Percentiles rank a stretch among this genome's conserved stretches.
Evolutionary conservation across 2,113 vertebrate genomes (phyloP).

Genomic region (Merops nubicus): DNA sequence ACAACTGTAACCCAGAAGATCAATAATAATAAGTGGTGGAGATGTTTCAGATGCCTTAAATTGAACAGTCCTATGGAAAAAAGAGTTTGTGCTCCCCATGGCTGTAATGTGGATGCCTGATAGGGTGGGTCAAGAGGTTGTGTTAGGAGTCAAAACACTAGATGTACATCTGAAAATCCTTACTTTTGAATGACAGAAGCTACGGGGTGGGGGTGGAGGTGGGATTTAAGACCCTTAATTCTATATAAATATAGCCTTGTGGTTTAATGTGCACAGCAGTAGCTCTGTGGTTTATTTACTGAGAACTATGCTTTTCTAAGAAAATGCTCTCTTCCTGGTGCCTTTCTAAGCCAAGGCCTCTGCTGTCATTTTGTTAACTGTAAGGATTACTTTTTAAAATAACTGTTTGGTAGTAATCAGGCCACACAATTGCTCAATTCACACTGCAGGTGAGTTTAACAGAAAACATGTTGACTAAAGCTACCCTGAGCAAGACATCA

Average conservation of each 20-base stretch:
- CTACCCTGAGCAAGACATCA: constrained; percentile 53
- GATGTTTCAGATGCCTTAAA: constrained; percentile 11
- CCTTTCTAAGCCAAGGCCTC: constrained; percentile 69
- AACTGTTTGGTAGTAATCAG: constrained; percentile 51
- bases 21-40: constrained; percentile 23
- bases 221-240: constrained; percentile 51
- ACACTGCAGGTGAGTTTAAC: constrained; percentile 54
- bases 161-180: neutral
- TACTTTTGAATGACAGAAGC: constrained; percentile 10
- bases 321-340: constrained; percentile 79
- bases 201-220: neutral
- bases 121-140: neutral
- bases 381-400: constrained; percentile 65
- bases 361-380: constrained; percentile 54
- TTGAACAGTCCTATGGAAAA: constrained; percentile 9
- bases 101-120: neutral
- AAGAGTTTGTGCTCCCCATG: neutral
- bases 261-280: constrained; percentile 69
- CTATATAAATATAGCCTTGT: constrained; percentile 62
- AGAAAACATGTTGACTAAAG: constrained; percentile 66
- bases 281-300: constrained; percentile 84
- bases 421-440: constrained; percentile 52
- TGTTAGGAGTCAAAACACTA: neutral
- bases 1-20: neutral
- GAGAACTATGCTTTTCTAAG: constrained; percentile 85